A percentile compares a stretch with the other conserved stretches of the same genome.
These are phyloP conservation scores for Solenodon paradoxus DNA, from an alignment of 2,113 vertebrate genomes.

Conservation along the genomic window DNA sequence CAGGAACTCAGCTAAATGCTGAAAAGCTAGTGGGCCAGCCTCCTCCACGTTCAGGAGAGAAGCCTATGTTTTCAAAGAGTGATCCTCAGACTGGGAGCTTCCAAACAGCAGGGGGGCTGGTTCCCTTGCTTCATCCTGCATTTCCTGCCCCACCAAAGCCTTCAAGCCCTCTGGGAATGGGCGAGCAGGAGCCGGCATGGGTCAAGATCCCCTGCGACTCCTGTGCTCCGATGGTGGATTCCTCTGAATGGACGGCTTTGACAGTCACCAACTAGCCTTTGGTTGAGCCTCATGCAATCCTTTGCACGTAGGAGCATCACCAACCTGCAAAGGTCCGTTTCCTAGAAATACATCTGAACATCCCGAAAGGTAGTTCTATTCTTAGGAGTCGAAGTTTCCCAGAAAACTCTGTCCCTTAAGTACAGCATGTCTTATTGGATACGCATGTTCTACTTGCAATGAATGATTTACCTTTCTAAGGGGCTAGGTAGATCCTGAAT, in stretches of 20 bases:
- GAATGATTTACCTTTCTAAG: background rate
- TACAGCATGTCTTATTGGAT: background rate
- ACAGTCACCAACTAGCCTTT: background rate
- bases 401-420: background rate
- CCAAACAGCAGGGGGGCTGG: background rate
- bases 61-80: background rate
- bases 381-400: background rate
- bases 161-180: background rate
- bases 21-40: slow-evolving; percentile 6
- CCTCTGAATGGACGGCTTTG: background rate
- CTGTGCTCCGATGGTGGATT: background rate
- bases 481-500: background rate
- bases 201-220: background rate
- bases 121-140: background rate
- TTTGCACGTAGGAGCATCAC: background rate
- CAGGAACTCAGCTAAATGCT: slow-evolving; percentile 51
- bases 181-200: background rate
- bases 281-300: background rate
- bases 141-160: background rate
- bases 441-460: background rate
- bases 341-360: background rate
- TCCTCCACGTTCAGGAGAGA: slow-evolving; percentile 22
- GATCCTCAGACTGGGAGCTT: background rate
- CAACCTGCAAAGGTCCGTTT: background rate
- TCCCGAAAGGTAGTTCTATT: background rate